These are phyloP conservation scores for Anarrhichthys ocellatus DNA, from an alignment of 2,113 vertebrate species.

Conservation along the genomic window DNA sequence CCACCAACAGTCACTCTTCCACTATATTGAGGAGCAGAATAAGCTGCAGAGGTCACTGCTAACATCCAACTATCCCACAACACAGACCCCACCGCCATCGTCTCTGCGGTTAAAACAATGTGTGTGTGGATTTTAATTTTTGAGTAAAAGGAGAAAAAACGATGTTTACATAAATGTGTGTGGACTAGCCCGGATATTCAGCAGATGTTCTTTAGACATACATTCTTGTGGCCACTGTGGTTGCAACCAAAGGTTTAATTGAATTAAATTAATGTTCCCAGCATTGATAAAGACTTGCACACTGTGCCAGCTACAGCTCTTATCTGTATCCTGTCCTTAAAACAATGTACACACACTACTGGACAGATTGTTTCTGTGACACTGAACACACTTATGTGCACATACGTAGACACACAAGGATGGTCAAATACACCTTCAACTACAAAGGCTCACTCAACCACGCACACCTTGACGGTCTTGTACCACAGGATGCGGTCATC, in stretches of 20 bases:
- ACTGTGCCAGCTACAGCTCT: background rate
- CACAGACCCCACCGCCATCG: too few relatives aligned
- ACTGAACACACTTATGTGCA: background rate
- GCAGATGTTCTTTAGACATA: background rate
- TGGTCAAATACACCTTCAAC: background rate
- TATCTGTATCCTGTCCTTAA: background rate
- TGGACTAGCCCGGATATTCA: too few relatives aligned
- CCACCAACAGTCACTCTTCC: too few relatives aligned
- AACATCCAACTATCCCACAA: too few relatives aligned
- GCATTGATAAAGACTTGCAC: background rate
- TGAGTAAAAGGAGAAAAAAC: too few relatives aligned
- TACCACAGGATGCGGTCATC: constrained; percentile 66
- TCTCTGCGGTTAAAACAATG: too few relatives aligned
- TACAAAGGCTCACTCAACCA: constrained; percentile 7
- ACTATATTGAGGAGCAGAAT: too few relatives aligned
- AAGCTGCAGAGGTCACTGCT: too few relatives aligned
- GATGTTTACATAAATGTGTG: too few relatives aligned
- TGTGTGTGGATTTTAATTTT: too few relatives aligned
- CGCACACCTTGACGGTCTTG: constrained; percentile 50
- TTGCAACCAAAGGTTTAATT: background rate
- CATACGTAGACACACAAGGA: background rate
- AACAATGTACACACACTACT: background rate
- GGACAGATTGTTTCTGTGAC: constrained; percentile 24
- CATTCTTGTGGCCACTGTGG: background rate
- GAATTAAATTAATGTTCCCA: background rate